Evolutionary conservation across 2,113 vertebrate genomes (phyloP).

Genomic region (Halcyon senegalensis): DNA sequence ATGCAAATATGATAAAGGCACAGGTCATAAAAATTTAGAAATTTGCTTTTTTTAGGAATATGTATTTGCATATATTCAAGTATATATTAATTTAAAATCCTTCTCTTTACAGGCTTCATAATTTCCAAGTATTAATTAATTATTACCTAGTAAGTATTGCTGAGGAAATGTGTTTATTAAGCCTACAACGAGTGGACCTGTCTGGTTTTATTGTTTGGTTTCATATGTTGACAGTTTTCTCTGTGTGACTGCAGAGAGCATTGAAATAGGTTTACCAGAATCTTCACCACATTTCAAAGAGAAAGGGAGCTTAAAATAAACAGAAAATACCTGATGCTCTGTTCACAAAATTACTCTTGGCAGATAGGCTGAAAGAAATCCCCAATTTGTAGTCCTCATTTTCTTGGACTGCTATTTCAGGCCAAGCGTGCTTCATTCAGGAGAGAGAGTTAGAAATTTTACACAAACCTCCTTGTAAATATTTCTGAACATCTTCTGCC

Average conservation of each 20-base stretch:
- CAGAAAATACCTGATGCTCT: not conserved
- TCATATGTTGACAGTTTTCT: not conserved
- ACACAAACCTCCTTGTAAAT: not conserved
- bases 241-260: not conserved
- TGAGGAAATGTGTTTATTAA: not conserved
- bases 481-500: not conserved
- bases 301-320: not conserved
- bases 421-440: not conserved
- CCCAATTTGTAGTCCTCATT: not conserved
- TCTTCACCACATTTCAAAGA: not conserved
- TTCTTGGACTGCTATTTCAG: not conserved
- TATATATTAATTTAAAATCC: not conserved
- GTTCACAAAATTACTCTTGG: not conserved
- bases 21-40: not conserved
- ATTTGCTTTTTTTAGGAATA: not conserved
- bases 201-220: not conserved
- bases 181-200: not conserved
- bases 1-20: not conserved
- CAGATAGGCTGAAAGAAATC: not conserved
- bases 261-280: not conserved
- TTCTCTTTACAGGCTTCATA: not conserved
- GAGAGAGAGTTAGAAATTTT: not conserved
- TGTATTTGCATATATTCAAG: not conserved
- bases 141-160: not conserved
- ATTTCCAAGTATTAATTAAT: not conserved